phyloP scores from a whole-genome alignment of 2,113 vertebrate genomes.

The Cyanoderma ruficeps region DNA sequence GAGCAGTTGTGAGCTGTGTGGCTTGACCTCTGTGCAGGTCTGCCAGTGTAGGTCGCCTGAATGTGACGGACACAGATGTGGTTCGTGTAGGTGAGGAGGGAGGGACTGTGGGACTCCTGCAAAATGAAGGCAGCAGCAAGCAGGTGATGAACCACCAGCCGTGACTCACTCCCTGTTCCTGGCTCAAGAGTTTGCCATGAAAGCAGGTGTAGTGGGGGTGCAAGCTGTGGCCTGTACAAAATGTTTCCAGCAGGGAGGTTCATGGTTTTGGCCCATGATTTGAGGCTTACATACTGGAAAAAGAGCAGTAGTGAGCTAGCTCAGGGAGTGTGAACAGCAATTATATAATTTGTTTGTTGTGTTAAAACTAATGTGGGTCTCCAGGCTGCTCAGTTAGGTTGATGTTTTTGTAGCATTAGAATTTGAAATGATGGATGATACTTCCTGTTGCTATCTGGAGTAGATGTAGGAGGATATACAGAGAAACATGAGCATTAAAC shows the following conservation, averaged over 20 bases:
- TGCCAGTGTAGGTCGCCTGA: accelerated
- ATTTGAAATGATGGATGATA: not conserved
- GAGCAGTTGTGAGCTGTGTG: not conserved
- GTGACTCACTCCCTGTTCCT: not conserved
- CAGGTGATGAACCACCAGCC: not conserved
- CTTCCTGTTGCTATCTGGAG: not conserved
- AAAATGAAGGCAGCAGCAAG: not conserved
- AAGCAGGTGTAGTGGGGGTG: not conserved
- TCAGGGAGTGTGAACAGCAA: not conserved
- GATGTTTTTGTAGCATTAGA: not conserved
- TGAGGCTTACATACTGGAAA: not conserved
- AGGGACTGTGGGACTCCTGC: not conserved
- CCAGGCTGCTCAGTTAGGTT: not conserved
- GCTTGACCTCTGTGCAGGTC: not conserved
- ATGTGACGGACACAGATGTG: not conserved
- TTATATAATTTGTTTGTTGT: not conserved
- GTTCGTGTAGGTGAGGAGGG: not conserved
- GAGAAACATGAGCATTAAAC: not conserved
- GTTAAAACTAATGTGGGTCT: not conserved
- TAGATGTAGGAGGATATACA: not conserved
- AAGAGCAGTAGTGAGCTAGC: not conserved
- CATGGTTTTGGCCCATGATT: not conserved
- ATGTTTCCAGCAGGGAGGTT: not conserved
- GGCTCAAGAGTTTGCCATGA: not conserved
- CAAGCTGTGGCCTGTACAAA: not conserved